Evolutionary conservation across 2,113 vertebrate species (phyloP), one percentile per base, ranked within the genome.

Genomic region (Ceyx margarethae): DNA sequence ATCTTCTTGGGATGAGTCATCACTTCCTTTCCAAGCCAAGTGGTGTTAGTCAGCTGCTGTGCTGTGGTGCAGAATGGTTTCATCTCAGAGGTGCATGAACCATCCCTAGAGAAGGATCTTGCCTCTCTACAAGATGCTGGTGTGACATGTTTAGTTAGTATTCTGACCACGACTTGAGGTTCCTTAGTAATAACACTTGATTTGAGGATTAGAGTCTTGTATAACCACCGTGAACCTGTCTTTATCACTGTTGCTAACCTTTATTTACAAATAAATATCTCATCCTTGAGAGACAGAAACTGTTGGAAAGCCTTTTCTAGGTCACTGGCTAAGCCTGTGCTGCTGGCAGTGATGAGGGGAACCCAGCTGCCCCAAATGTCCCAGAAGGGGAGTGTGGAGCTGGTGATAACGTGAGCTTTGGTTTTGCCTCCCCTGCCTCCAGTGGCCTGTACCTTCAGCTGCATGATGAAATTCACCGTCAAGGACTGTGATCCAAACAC

Each of bases 371-470:
- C 29, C 45, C 45, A 9, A 56, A 53, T 9, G 35, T 84, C 42
- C 35, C 37, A 48, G 2, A 23, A 29, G 57, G 29, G 18, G 8
- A 58, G 10, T 11, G 20, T 8, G 2, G 83, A 8, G 61, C 21
- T 69, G 33, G 64, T 82, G 67, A 17, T 79, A 66, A 90, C 1
- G 3, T 48, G 65, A 93, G 35, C 56, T 89, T 60, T 85, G 71
- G 29, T 53, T 93, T 88, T 94, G 42, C 46, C 58, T 77, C 29
- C 79, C 51, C 42, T 18, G 2, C 29, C 45, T 68, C 16, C 90
- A 98, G 98, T 98, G 96, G 96, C 98, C 60, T 98, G 98, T 87
- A 98, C 98, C 0, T 98, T 98, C 94, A 98, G 98, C 96, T 98
- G 98, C 86, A 96, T 98, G 96, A 97, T 98, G 97, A 98, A 98